Evolutionary conservation across 37 sponge, comb jelly and placozoan species (phyloP), one percentile per base, ranked within the genome.

Genomic region (Lycopodina hypogea): DNA sequence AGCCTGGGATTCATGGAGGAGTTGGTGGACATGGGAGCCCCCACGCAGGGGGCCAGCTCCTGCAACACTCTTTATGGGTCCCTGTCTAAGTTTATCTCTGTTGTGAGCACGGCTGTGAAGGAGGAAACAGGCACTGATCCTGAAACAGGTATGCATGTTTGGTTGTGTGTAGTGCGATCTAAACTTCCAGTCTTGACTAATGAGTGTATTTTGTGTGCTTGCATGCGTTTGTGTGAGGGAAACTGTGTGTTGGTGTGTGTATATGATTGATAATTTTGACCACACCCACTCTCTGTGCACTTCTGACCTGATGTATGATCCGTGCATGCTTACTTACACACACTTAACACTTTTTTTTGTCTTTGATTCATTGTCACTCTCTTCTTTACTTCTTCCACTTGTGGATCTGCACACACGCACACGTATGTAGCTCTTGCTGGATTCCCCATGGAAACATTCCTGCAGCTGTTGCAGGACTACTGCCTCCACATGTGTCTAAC

Each of bases 1-100:
- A 85, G 86, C 52, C 79, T 85, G 9, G 86, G 86, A 24, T 85
- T 85, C 74, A 40, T 50, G 58, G 86, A 85, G 74, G 79, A 78
- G 40, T 18, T 74, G 56, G 61, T 39, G 1, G 71, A 52, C 9
- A 38, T 48, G 41, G 59, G 59, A 60, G 61, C 15, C 3, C 36
- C 66, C 32, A 67, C 69, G 1, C 45, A 56, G 15, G 68, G 18
- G 26, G 35, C 19, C 18, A 50, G 50, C 24, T 42, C 66, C 14
- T 74, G 68, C 35, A 37, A 36, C 45, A 18, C 75, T 22, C 83
- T 75, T 14, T 68, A 52, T 53, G 83, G 83, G 7, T 40, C 68
- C 0, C 56, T 83, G 7, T 53, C 83, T 0, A 74, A 75, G 56
- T 59, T 74, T 19, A 37, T 73, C 48, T 33, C 50, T 2, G 3